Percentiles rank a stretch among this genome's conserved stretches.
phyloP scores from a whole-genome alignment of 2,113 vertebrate species.

The Canis aureus region DNA sequence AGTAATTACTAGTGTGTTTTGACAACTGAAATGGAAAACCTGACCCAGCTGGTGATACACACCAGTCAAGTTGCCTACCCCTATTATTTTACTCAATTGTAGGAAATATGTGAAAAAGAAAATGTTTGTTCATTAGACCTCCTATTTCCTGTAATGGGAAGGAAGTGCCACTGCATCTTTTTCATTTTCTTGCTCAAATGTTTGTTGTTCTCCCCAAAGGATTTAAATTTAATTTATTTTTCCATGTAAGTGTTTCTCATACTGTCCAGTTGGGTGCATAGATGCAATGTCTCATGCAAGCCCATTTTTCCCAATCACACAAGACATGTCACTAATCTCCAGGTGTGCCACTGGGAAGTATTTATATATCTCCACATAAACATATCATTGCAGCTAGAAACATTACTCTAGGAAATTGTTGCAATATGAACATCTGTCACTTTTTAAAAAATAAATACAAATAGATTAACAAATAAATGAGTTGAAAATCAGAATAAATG shows the following conservation, averaged over 20 bases:
- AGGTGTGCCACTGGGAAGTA: rapidly evolving
- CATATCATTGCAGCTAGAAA: neutral
- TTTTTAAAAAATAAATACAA: neutral
- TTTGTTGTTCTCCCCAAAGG: neutral
- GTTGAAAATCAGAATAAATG: neutral
- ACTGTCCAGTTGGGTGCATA: neutral
- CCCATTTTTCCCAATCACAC: too few species aligned
- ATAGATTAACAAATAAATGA: neutral
- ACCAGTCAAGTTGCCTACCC: neutral
- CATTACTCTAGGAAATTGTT: neutral
- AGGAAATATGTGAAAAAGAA: neutral
- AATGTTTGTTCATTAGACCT: neutral
- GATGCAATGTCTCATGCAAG: neutral
- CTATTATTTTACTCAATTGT: neutral
- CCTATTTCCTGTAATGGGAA: neutral
- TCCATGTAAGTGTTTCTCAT: neutral
- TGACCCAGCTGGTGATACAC: neutral
- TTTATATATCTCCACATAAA: neutral
- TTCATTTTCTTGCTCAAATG: slow-evolving; percentile 14
- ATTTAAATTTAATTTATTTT: neutral
- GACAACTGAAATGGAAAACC: slow-evolving; percentile 65
- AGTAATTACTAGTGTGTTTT: neutral
- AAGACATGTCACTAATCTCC: neutral
- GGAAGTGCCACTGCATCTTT: neutral
- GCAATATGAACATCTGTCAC: neutral